Evolutionary conservation across 2,797 vertebrate species (phyloP).

Genomic region (Philypnodon macrostomus): DNA sequence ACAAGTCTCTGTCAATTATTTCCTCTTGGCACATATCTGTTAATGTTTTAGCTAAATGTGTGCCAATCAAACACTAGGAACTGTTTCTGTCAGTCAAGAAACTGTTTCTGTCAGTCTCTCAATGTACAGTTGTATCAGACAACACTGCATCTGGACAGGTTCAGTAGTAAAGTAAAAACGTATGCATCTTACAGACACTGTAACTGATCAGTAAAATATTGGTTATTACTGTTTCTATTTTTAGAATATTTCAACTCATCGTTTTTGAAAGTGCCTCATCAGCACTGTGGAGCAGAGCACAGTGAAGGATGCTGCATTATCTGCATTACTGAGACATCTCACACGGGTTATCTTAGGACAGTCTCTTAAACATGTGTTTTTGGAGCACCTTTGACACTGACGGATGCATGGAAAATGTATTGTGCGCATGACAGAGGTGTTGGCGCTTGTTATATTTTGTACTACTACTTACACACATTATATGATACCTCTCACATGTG

Average conservation of each 20-base stretch:
- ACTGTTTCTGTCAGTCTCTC: too few relatives aligned
- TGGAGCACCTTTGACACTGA: background rate
- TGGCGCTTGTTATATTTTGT: slow-evolving; percentile 3
- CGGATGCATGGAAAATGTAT: background rate
- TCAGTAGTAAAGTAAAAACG: background rate
- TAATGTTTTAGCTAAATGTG: too few relatives aligned
- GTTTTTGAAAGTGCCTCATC: background rate
- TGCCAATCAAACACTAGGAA: too few relatives aligned
- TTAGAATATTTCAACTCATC: background rate
- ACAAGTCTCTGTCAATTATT: too few relatives aligned
- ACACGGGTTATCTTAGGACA: too few relatives aligned
- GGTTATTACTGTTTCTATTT: slow-evolving; percentile 10
- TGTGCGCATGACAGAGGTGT: background rate
- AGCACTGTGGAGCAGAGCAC: background rate
- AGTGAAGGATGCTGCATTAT: slow-evolving; percentile 5
- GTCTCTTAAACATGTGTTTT: background rate
- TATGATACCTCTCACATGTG: slow-evolving; percentile 10
- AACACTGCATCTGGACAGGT: too few relatives aligned
- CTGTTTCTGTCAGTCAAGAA: too few relatives aligned
- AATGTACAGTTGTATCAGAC: too few relatives aligned
- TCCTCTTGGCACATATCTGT: too few relatives aligned
- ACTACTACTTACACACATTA: slow-evolving; percentile 3
- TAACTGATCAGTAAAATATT: slow-evolving; percentile 5
- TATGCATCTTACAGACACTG: background rate
- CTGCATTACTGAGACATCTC: background rate